phyloP scores from a whole-genome alignment of 2,797 vertebrate species.

The Sylvia borin region DNA sequence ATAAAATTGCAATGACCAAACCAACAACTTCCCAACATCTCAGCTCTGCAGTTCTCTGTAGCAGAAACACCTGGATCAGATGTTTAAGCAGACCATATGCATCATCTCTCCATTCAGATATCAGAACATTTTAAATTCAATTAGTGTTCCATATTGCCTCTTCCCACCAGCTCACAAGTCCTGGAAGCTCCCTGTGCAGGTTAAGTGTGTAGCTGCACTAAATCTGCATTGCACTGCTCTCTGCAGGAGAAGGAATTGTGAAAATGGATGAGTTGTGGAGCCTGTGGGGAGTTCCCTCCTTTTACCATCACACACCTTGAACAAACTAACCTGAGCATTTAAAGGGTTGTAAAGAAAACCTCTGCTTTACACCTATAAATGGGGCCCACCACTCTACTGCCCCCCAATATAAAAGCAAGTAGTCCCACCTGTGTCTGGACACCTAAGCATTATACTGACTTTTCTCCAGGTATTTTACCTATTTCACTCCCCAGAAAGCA shows the following conservation, averaged over 20 bases:
- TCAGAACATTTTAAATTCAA: neutral
- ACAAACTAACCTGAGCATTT: neutral
- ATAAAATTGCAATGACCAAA: neutral
- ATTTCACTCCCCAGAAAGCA: neutral
- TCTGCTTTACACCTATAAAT: neutral
- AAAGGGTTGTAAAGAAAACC: neutral
- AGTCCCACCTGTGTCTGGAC: neutral
- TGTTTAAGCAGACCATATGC: neutral
- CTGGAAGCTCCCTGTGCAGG: neutral
- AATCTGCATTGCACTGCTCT: neutral
- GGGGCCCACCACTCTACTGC: neutral
- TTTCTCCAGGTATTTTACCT: neutral
- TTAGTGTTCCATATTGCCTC: neutral
- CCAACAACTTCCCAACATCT: neutral
- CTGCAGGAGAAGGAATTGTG: neutral
- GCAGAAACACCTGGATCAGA: neutral
- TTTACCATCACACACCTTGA: neutral
- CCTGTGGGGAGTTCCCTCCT: neutral
- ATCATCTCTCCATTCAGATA: neutral
- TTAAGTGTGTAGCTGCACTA: neutral
- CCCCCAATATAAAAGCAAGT: neutral
- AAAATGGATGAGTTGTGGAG: neutral
- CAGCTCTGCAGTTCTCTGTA: neutral
- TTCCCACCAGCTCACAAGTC: neutral
- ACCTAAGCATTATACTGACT: neutral